phyloP scores from a whole-genome alignment of 2,888 invertebrate genomes.

The Sarcophaga variegata region DNA sequence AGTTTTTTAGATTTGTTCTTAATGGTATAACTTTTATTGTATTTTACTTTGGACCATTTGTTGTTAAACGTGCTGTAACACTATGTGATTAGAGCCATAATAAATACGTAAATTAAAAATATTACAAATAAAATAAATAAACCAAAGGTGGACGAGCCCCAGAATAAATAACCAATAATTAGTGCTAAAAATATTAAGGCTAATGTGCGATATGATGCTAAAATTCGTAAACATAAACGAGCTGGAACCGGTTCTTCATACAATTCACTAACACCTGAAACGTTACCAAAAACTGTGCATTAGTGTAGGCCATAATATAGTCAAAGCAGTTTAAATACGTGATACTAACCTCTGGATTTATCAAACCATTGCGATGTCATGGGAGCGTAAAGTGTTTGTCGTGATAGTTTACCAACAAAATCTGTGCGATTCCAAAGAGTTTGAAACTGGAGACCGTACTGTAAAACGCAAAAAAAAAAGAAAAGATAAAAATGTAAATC shows the following conservation, averaged over 20 bases:
- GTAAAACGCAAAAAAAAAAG: constrained; percentile 72
- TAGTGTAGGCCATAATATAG: constrained; percentile 50
- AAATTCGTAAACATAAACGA: constrained; percentile 77
- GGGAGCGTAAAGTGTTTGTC: constrained; percentile 78
- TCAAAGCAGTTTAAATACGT: background rate
- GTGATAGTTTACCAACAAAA: constrained; percentile 77
- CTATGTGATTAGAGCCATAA: constrained; percentile 77
- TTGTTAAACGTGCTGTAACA: background rate
- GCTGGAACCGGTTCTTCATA: constrained; percentile 78
- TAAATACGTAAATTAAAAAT: constrained; percentile 73
- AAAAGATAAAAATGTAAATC: constrained; percentile 68
- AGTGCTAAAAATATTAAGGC: constrained; percentile 72
- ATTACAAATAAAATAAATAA: constrained; percentile 74
- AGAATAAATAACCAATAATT: constrained; percentile 75
- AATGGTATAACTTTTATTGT: constrained; percentile 44
- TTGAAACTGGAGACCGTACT: constrained; percentile 88
- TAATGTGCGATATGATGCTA: constrained; percentile 78
- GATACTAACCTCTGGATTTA: constrained; percentile 76
- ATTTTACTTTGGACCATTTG: constrained; percentile 29
- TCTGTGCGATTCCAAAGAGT: constrained; percentile 84
- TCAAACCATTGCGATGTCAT: constrained; percentile 81
- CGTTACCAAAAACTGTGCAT: constrained; percentile 47
- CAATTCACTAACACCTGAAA: constrained; percentile 76
- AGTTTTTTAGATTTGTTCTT: constrained; percentile 12
- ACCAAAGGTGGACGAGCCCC: constrained; percentile 76